These are phyloP conservation scores for Manis pentadactyla DNA, from an alignment of 2,797 vertebrate genomes.

Conservation along the genomic window DNA sequence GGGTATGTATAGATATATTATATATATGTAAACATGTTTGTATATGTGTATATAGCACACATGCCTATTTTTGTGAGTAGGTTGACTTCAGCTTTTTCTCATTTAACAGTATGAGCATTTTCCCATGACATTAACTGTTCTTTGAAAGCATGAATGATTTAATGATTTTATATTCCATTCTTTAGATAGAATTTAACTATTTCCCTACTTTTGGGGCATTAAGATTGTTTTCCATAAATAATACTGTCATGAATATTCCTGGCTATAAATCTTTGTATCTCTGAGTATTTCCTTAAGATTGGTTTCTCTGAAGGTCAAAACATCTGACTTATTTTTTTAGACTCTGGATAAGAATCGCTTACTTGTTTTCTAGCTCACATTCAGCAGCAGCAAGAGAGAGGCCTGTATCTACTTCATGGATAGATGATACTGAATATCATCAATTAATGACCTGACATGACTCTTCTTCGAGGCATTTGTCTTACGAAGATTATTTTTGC, in stretches of 20 bases:
- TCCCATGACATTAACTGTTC: neutral
- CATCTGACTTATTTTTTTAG: neutral
- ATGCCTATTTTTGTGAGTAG: constrained; percentile 47
- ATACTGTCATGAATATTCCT: neutral
- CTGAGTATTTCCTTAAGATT: neutral
- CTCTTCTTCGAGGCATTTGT: constrained; percentile 14
- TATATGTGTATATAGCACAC: neutral
- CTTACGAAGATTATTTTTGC: constrained; percentile 33
- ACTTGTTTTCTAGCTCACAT: neutral
- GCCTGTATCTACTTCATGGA: neutral
- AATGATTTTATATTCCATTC: neutral
- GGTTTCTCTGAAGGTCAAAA: neutral
- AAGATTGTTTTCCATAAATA: constrained; percentile 27
- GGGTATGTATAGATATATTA: neutral
- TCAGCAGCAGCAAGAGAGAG: neutral
- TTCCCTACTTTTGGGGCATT: constrained; percentile 1
- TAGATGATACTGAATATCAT: neutral
- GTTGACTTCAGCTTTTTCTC: constrained; percentile 15
- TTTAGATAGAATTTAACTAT: neutral
- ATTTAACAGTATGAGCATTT: neutral
- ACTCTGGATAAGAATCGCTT: neutral
- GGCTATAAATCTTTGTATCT: neutral
- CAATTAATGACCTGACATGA: neutral
- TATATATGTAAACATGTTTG: constrained; percentile 27
- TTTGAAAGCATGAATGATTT: constrained; percentile 4